Evolutionary conservation across 2,113 vertebrate genomes (phyloP), one percentile per base, ranked within the genome.

Genomic region (Mohoua ochrocephala): DNA sequence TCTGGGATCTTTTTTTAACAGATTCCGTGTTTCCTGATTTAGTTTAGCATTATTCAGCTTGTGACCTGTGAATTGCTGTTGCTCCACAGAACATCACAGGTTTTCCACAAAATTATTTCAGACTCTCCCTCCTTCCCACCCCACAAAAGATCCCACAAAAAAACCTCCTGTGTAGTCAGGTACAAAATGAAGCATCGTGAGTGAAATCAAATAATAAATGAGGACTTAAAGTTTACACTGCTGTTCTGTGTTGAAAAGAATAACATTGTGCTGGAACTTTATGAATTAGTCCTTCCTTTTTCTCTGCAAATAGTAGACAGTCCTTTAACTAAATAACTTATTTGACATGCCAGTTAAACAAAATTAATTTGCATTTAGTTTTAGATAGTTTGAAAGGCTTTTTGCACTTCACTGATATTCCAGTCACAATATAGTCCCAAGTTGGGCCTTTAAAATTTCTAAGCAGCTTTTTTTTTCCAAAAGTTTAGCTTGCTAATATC

Each of bases 111-210:
- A 73, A 61, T 78, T 31, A 61, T 33, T 74, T 23, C 31, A 42
- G 31, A 33, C n/a, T 21, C 1, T 1, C 2, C 15, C 5, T 35
- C 9, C 1, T 2, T 27, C 8, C 6, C 1, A 42, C 1, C 16
- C 6, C 7, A 11, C 16, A n/a, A 45, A 22, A 45, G 20, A 26
- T 17, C 15, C 17, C 9, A 18, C 23, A 56, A 57, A 17, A 4
- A 50, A 7, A 7, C 10, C 13, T 74, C 9, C 74, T 49, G 19
- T 45, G 13, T 35, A 67, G 27, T 60, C 39, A 85, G 70, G n/a
- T 14, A 53, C 19, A 69, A 79, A 91, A 71, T 39, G 22, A 82
- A 82, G 47, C 8, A 71, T 54, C 53, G 42, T 10, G 5, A 84
- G 9, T 35, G 18, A 84, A 84, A 74, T 53, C 33, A 56, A 94